Evolutionary conservation across 2,888 invertebrate species (phyloP), one percentile per base, ranked within the genome.

Genomic region (Rhimphoctona megacephalus): DNA sequence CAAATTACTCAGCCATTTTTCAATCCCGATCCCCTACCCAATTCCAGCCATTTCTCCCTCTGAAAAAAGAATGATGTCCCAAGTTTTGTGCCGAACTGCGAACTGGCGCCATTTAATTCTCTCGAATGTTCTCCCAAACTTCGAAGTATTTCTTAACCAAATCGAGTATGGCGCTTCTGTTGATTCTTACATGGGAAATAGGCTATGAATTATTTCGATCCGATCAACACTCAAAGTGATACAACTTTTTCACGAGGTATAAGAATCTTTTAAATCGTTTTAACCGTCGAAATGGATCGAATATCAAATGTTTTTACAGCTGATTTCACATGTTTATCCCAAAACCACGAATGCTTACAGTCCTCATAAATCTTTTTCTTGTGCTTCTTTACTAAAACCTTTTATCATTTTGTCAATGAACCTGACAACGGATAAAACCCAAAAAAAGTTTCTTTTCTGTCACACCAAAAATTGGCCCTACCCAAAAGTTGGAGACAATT

Each of bases 1-100:
- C 57, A 66, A 66, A 66, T 66, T 66, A 36, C 66, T 36, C 30
- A 6, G 14, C 57, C 57, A 25, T 57, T 57, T 57, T 57, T 57
- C 57, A 57, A 57, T 25, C 57, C 57, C 57, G 11, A 57, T 57
- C 25, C 57, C 25, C n/a, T 57, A 14, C 11, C 57, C 25, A 25
- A 57, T 57, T 22, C 25, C 57, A 3, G 0, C 11, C 14, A 25
- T 57, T 57, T 25, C 11, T 1, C 25, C 25, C 30, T 30, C 57
- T 5, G 30, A 30, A 30, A 61, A 61, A 61, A 61, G 57, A 61
- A 61, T 61, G 25, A 61, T 61, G 57, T 61, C 14, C 30, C 57
- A 61, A 61, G 25, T 61, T 61, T 61, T 61, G 30, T 61, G 25
- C 25, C 57, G 57, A 17, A 25, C 25, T 14, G 14, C 57, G 30